These are phyloP conservation scores for Pollenia labialis DNA, from an alignment of 2,888 invertebrate species.

Conservation along the genomic window DNA sequence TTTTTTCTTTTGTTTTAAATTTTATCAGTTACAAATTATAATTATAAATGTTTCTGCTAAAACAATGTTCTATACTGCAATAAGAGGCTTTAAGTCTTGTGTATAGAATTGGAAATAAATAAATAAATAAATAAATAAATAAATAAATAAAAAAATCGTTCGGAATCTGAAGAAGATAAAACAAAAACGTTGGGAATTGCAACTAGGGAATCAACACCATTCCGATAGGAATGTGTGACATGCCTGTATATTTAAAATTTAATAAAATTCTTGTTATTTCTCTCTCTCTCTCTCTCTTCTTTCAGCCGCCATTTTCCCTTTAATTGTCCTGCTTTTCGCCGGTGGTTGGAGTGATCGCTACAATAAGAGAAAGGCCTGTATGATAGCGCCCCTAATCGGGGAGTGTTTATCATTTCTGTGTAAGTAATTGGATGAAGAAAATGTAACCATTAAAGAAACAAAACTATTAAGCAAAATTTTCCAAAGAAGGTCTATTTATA, in stretches of 20 bases:
- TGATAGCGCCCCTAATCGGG: conserved; percentile 82
- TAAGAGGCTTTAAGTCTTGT: too few species aligned
- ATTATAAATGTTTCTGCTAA: too few species aligned
- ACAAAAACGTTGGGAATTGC: too few species aligned
- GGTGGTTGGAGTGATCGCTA: conserved; percentile 84
- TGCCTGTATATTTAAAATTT: neutral
- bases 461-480: conserved; percentile 26
- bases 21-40: too few species aligned
- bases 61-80: too few species aligned
- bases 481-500: conserved; percentile 80
- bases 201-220: too few species aligned
- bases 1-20: too few species aligned
- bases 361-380: conserved; percentile 83
- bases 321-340: conserved; percentile 83
- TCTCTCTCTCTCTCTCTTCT: neutral
- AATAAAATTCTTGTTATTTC: neutral
- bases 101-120: too few species aligned
- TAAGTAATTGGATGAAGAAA: conserved; percentile 71
- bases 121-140: too few species aligned
- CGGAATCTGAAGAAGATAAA: too few species aligned
- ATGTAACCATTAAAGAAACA: neutral
- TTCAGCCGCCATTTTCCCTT: conserved; percentile 82
- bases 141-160: too few species aligned
- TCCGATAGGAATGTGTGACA: too few species aligned
- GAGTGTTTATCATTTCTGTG: conserved; percentile 80